Evolutionary conservation across 1,140 invertebrate species (phyloP).

Genomic region (Coptotermes formosanus): DNA sequence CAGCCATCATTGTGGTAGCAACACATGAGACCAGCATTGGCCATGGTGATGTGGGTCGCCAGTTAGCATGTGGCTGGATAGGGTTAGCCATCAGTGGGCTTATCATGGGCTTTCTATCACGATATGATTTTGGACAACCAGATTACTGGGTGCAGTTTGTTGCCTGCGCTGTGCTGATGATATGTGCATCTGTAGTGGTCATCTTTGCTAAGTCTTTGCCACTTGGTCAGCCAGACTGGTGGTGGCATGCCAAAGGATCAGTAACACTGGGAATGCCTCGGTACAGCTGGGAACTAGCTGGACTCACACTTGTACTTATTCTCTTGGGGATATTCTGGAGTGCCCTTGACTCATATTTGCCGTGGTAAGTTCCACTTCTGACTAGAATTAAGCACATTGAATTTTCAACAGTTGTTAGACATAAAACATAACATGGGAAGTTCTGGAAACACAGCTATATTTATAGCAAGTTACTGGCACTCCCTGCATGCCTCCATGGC

Average conservation of each 20-base stretch:
- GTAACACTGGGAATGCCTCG: conserved; percentile 71
- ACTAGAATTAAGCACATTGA: too few relatives aligned
- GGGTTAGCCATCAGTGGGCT: conserved; percentile 70
- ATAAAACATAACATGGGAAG: too few relatives aligned
- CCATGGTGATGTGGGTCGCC: conserved; percentile 75
- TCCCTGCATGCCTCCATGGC: too few relatives aligned
- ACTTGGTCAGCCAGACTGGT: conserved; percentile 74
- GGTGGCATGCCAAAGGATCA: conserved; percentile 74
- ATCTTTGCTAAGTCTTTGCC: conserved; percentile 67
- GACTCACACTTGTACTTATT: conserved; percentile 65
- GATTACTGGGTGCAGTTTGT: conserved; percentile 56
- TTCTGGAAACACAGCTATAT: too few relatives aligned
- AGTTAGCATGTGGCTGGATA: conserved; percentile 72
- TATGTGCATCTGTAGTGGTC: conserved; percentile 63
- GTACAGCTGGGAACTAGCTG: conserved; percentile 67
- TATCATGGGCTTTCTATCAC: conserved; percentile 58
- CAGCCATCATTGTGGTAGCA: conserved; percentile 75
- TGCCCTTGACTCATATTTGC: conserved; percentile 72
- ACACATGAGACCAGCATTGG: conserved; percentile 75
- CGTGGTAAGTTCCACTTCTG: conserved; percentile 53
- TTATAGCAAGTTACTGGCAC: too few relatives aligned
- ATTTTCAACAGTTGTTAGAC: too few relatives aligned
- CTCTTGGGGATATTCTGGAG: conserved; percentile 75
- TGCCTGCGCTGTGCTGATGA: conserved; percentile 59
- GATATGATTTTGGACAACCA: conserved; percentile 40